Evolutionary conservation across 1,140 invertebrate genomes (phyloP).

Genomic region (Aphis gossypii): DNA sequence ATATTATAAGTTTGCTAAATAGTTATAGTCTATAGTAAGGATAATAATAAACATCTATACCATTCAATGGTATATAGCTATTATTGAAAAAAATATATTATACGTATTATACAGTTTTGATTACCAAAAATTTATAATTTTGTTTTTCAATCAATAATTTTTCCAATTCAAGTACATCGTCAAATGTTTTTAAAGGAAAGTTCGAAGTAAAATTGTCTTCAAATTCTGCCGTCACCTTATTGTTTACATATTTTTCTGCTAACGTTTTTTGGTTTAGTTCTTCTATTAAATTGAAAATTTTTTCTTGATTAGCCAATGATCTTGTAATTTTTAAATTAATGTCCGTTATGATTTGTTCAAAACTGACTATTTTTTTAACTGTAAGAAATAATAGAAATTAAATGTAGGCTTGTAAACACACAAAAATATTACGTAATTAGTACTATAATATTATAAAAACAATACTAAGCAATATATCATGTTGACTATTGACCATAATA

Average conservation of each 20-base stretch:
- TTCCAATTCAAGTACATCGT: background rate
- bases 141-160: background rate
- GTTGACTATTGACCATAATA: too few relatives aligned
- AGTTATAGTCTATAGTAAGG: too few relatives aligned
- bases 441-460: background rate
- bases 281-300: background rate
- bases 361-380: background rate
- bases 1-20: too few relatives aligned
- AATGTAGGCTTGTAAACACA: background rate
- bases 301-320: background rate
- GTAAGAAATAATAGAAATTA: background rate
- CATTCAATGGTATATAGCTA: too few relatives aligned
- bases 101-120: background rate
- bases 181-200: background rate
- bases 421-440: background rate
- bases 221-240: background rate
- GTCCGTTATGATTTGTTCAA: background rate
- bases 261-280: background rate
- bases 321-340: background rate
- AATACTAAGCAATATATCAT: too few relatives aligned
- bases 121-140: background rate
- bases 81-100: too few relatives aligned
- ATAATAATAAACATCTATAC: background rate
- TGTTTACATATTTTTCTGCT: background rate
- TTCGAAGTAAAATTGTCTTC: background rate